A percentile compares a stretch with the other conserved stretches of the same genome.
These are phyloP conservation scores for Psophia crepitans DNA, from an alignment of 2,113 vertebrate species.

Conservation along the genomic window DNA sequence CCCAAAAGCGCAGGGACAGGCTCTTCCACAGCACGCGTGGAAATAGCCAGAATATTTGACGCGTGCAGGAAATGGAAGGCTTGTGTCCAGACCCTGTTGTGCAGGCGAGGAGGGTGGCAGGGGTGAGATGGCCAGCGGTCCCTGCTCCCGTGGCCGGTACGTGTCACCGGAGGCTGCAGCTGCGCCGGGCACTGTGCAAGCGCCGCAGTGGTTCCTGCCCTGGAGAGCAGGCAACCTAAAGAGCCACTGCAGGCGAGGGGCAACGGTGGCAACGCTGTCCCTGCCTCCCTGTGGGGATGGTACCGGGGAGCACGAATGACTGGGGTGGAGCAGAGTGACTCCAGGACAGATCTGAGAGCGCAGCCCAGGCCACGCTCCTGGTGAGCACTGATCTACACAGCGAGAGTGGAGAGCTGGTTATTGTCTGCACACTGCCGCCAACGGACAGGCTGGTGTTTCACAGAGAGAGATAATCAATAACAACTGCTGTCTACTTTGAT, in stretches of 20 bases:
- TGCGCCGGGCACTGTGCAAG: fast-evolving
- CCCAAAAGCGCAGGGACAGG: background rate
- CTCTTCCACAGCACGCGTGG: background rate
- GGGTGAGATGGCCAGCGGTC: fast-evolving
- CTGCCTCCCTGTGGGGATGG: background rate
- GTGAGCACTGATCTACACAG: background rate
- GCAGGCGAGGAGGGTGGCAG: fast-evolving
- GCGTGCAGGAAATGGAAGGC: background rate
- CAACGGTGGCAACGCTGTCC: too few species aligned
- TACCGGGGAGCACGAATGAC: background rate
- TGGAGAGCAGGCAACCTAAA: fast-evolving
- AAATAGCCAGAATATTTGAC: fast-evolving
- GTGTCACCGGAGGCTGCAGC: background rate
- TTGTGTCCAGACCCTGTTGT: fast-evolving
- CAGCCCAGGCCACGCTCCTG: fast-evolving
- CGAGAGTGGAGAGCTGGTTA: fast-evolving
- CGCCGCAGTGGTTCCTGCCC: background rate
- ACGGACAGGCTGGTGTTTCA: background rate
- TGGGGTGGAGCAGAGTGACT: fast-evolving
- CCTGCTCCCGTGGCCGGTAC: fast-evolving
- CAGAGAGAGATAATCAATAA: background rate
- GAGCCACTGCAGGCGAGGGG: fast-evolving
- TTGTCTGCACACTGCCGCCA: fast-evolving
- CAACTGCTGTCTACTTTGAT: background rate
- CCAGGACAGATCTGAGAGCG: background rate